phyloP scores from a whole-genome alignment of 1,140 invertebrate genomes.

The Uloborus diversus region DNA sequence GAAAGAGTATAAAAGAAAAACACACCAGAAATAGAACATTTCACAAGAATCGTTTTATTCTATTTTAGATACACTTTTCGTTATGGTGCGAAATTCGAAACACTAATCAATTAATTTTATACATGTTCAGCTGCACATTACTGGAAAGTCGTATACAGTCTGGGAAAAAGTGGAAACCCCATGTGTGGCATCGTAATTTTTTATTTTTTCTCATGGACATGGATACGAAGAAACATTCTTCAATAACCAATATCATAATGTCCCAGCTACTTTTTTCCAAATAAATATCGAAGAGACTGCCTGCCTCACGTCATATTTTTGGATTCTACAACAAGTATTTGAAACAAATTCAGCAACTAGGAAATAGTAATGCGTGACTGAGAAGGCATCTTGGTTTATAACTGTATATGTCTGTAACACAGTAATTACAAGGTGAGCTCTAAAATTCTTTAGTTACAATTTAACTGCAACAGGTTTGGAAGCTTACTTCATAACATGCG shows the following conservation, averaged over 20 bases:
- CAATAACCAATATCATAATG: constrained; percentile 5
- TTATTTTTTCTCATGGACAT: constrained; percentile 40
- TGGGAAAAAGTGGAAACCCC: constrained; percentile 26
- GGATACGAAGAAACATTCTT: constrained; percentile 33
- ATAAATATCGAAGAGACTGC: constrained; percentile 26
- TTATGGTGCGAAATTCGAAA: constrained; percentile 56
- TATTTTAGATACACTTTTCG: constrained; percentile 53
- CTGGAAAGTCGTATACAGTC: constrained; percentile 45
- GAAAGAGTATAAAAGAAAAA: no score
- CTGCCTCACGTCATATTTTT: constrained; percentile 17
- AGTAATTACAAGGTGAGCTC: constrained; percentile 33
- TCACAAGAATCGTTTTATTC: constrained; percentile 57
- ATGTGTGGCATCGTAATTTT: constrained; percentile 25
- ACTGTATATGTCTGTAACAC: constrained; percentile 41
- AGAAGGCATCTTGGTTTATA: constrained; percentile 52
- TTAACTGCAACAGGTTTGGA: constrained; percentile 30
- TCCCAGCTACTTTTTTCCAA: constrained; percentile 14
- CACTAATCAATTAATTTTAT: constrained; percentile 50
- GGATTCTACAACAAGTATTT: constrained; percentile 36
- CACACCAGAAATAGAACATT: background rate
- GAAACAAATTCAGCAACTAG: constrained; percentile 54
- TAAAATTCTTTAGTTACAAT: constrained; percentile 34
- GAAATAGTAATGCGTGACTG: constrained; percentile 45
- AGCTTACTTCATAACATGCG: constrained; percentile 27
- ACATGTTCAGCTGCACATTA: constrained; percentile 43